Evolutionary conservation across 2,888 invertebrate species (phyloP).

Genomic region (Euplexia lucipara): DNA sequence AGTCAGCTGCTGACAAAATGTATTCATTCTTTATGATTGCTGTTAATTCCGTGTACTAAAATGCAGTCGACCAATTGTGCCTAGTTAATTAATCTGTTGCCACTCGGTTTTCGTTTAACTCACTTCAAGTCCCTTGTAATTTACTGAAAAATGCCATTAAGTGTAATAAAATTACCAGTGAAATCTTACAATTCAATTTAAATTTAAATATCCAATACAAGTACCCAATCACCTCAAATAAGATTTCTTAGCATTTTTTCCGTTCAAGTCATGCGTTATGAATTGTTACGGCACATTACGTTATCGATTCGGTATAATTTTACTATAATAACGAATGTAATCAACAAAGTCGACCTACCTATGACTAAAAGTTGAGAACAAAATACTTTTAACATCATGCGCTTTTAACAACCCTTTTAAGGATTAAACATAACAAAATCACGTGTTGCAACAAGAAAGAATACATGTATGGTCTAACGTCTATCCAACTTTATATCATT

Average conservation of each 20-base stretch:
- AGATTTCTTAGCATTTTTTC: slow-evolving; percentile 27
- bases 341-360: slow-evolving; percentile 39
- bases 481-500: neutral
- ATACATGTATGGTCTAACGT: too few relatives aligned
- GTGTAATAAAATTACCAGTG: slow-evolving; percentile 6
- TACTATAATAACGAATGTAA: slow-evolving; percentile 62
- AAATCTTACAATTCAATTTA: slow-evolving; percentile 35
- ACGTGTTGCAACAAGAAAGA: neutral
- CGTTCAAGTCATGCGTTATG: slow-evolving; percentile 55
- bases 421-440: neutral
- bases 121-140: slow-evolving; percentile 19
- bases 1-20: slow-evolving; percentile 11
- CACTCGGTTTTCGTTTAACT: slow-evolving; percentile 32
- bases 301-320: slow-evolving; percentile 59
- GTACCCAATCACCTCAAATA: slow-evolving; percentile 11
- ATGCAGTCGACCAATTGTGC: slow-evolving; percentile 58
- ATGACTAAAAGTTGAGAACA: slow-evolving; percentile 61
- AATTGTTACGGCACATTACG: slow-evolving; percentile 63
- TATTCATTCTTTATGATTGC: slow-evolving; percentile 45
- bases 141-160: slow-evolving; percentile 4
- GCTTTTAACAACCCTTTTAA: slow-evolving; percentile 19
- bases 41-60: slow-evolving; percentile 59
- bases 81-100: slow-evolving; percentile 55
- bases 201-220: slow-evolving; percentile 5
- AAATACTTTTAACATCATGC: slow-evolving; percentile 30